Base-by-base conservation (phyloP, 2,888 invertebrate species). In the Plagiodera versicolora region DNA sequence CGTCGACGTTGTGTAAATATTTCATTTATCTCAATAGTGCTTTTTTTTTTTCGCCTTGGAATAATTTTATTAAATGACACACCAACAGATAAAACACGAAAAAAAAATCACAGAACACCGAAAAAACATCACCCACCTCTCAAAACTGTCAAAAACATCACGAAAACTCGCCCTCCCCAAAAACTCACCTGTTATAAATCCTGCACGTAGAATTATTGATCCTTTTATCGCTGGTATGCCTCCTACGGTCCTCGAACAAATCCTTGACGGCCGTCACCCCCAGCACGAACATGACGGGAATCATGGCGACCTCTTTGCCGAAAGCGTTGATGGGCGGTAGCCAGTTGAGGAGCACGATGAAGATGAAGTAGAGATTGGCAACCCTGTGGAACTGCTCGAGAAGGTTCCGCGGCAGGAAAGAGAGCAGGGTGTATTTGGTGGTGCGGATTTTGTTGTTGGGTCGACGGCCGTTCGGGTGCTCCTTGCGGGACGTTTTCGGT, bases 371-470 rank as follows among this genome's bases (percentile, higher is more conserved):
- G 75, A 98, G 85, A 85, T 98, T 98, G 66, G 98, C 98, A 77
- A 96, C 94, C 65, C 98, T 88, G 81, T 97, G 97, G 81, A 98
- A 97, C 83, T 98, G 98, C 83, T 98, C 97, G 80, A 97, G 87
- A 64, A 98, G 84, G 82, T 98, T 98, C 81, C 96, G 92, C 60
- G 98, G 97, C 76, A 98, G 82, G 82, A 98, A 98, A 71, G 94
- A 95, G 69, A 96, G 83, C 61, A 94, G 77, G 19, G 95, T 95
- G 81, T 98, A 98, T 82, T 98, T 97, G 56, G 95, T 95, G 80
- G 96, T 96, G 79, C 94, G 87, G 76, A 96, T 90, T 81, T 90
- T 87, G 80, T 96, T 96, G 76, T 89, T 86, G 71, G 91, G 87
- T 76, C 89, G 88, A 52, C 85, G 83, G n/a, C 90, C 90, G 77